These are phyloP conservation scores for Abscondita cerata DNA, from an alignment of 2,888 invertebrate species.

Conservation along the genomic window DNA sequence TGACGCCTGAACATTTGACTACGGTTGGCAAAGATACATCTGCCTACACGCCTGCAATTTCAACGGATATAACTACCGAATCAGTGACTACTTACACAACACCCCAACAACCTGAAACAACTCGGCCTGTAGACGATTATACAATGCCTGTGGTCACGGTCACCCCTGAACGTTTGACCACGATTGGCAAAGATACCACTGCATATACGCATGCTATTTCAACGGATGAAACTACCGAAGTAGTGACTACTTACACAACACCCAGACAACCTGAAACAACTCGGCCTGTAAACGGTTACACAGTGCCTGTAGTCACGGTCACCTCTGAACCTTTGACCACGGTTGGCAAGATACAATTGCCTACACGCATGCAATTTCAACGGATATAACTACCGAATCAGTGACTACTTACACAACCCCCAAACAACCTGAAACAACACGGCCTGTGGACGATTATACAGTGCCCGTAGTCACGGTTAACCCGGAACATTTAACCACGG, in stretches of 20 bases:
- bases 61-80: neutral
- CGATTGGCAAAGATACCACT: neutral
- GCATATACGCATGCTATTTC: neutral
- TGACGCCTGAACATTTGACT: neutral
- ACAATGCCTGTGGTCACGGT: neutral
- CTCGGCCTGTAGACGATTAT: neutral
- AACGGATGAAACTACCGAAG: neutral
- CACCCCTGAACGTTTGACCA: neutral
- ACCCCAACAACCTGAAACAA: neutral
- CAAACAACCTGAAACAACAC: neutral
- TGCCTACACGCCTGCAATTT: neutral
- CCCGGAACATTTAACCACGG: neutral
- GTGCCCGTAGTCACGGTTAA: neutral
- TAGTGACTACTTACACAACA: too few species aligned
- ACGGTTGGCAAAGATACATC: constrained; percentile 1
- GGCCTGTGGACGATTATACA: neutral
- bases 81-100: neutral
- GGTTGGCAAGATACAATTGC: neutral
- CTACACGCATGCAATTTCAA: too few species aligned
- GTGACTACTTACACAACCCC: neutral
- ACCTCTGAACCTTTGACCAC: neutral
- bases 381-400: neutral
- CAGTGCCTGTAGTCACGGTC: neutral
- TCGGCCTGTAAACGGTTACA: neutral
- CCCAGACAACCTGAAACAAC: neutral